Base-by-base conservation (phyloP, 2,888 invertebrate genomes). In the Lycocerus yunnanus region DNA sequence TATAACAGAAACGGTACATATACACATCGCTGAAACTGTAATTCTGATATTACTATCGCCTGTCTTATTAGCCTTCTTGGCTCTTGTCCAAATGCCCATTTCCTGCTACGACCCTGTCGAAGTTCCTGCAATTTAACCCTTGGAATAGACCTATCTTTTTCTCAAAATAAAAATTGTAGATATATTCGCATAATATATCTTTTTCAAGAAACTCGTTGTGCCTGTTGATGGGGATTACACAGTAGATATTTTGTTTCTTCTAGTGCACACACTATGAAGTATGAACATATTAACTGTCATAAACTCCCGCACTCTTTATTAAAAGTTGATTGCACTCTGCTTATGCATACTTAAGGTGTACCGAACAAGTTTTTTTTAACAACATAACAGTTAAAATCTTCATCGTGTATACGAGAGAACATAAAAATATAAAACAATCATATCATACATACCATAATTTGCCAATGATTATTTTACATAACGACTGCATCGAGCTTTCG, bases 391-490 rank as follows among this genome's bases (percentile, higher is more conserved):
- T 43, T 43, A 43, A 43, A 43, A 43, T n/a, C 43, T 43, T 43
- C 43, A 43, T 43, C n/a, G n/a, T 43, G 43, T 13, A n/a, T n/a
- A n/a, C n/a, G n/a, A n/a, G n/a, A 43, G 6, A 43, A 27, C 13
- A 27, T 27, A 27, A 27, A 8, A 43, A 43, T 43, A 63, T 63
- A 18, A 63, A 63, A 63, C 20, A 63, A 63, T 18, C n/a, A 16
- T 60, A 18, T 18, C 10, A n/a, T 63, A 63, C 61, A 20, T 63
- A 63, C 61, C 61, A 63, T 63, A 63, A 63, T 63, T 63, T 63
- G 61, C 16, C 15, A 18, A 63, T 18, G 20, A 63, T 63, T 14
- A 20, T n/a, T 20, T 63, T 63, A 63, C 61, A 63, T 63, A 63
- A 63, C 43, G 43, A 43, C 20, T 63, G 61, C 61, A 63, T 63